Base-by-base conservation (phyloP, 2,888 invertebrate species). In the Ochropleura leucogaster region DNA sequence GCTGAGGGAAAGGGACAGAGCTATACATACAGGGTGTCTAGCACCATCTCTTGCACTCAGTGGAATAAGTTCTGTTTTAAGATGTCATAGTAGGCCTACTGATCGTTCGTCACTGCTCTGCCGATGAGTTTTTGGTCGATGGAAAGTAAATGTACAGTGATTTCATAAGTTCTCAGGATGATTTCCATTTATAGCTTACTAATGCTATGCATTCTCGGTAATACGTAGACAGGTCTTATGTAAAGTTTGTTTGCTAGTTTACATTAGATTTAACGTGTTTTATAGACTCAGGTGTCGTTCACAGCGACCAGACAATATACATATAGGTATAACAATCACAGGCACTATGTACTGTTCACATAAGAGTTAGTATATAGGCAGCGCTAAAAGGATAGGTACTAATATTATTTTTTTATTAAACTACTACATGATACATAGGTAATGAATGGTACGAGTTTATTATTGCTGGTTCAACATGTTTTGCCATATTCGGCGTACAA, bases 111-210 rank as follows among this genome's bases (percentile, higher is more conserved):
- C 40, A 40, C 40, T 59, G 9, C 18, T 63, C 47, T 30, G 7
- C 10, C 47, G n/a, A 20, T 60, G 6, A 44, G 65, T 70, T 66
- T 46, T 53, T 62, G 46, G 42, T 18, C 62, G 20, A 14, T 30
- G 53, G 53, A 75, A 72, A 80, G 75, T 75, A 80, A 75, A 30
- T 20, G 53, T 46, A 59, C 57, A 44, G 55, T 60, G 59, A 70
- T 81, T 73, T 77, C 82, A 81, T 77, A 82, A 82, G 60, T 70
- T 77, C 46, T 64, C 16, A 9, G 40, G 51, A 73, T 63, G 40
- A 16, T 71, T 71, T 65, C 76, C 51, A 64, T 73, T 73, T 40
- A 57, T 30, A 40, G 62, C 57, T 59, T 44, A 67, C 53, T 30
- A 72, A 80, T 76, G 69, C 55, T 60, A 57, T 72, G 55, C 59